Evolutionary conservation across 64 coral and sea anemone species (phyloP).

Genomic region (Porites lutea): DNA sequence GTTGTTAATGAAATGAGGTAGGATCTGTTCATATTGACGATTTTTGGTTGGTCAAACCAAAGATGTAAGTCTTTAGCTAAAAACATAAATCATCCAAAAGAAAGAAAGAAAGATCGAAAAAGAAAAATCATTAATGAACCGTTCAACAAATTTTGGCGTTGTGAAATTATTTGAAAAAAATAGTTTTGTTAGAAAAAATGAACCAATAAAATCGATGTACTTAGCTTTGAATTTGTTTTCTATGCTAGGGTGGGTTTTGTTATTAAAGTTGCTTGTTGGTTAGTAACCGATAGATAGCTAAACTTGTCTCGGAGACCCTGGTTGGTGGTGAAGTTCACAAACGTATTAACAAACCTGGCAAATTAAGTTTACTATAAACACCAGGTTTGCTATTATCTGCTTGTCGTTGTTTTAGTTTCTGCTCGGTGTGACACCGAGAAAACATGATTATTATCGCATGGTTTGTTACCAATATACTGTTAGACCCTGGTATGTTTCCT

Average conservation of each 20-base stretch:
- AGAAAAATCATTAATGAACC: not conserved
- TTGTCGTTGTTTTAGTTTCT: not conserved
- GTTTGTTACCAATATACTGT: not conserved
- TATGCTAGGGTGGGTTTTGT: no score
- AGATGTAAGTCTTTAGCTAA: not conserved
- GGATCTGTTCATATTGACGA: not conserved
- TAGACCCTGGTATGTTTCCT: not conserved
- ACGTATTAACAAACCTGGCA: not conserved
- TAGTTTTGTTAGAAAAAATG: not conserved
- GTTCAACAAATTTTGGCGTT: not conserved
- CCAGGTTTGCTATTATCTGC: not conserved
- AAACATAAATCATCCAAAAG: not conserved
- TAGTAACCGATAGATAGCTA: no score
- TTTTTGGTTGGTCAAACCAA: not conserved
- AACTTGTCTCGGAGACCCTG: no score
- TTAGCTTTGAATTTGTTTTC: no score
- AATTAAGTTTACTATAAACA: not conserved
- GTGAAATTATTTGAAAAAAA: not conserved
- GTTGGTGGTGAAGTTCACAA: no score
- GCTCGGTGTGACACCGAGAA: not conserved
- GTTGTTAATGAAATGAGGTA: not conserved
- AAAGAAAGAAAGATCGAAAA: not conserved
- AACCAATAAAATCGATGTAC: conserved; percentile 14
- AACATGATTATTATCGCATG: conserved; percentile 9
- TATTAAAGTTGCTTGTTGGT: no score